Evolutionary conservation across 92 coral and sea anemone species (phyloP).

Genomic region (Palythoa grandis): DNA sequence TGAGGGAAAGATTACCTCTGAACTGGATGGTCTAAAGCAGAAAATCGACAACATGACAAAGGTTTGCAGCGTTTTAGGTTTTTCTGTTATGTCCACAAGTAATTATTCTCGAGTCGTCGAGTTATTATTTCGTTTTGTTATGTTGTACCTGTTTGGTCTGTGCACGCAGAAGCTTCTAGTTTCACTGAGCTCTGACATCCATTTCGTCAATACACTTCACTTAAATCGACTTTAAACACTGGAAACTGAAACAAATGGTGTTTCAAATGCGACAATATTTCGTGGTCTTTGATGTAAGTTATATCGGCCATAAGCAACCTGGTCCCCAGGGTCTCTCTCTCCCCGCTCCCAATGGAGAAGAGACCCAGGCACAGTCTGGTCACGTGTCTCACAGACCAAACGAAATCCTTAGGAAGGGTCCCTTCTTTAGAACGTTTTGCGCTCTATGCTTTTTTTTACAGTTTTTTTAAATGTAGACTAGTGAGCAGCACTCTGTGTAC

Average conservation of each 20-base stretch:
- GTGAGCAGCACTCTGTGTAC: too few species aligned
- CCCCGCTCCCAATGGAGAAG: too few species aligned
- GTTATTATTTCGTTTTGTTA: not conserved
- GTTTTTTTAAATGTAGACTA: too few species aligned
- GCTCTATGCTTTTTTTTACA: too few species aligned
- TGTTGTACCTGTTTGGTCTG: not conserved
- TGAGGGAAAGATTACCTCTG: constrained; percentile 88
- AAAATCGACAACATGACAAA: constrained; percentile 78
- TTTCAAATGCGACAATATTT: not conserved
- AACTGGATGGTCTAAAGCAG: constrained; percentile 83
- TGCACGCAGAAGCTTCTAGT: too few species aligned
- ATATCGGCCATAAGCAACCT: not conserved
- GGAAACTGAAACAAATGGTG: too few species aligned
- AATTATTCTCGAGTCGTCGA: not conserved
- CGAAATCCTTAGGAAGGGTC: too few species aligned
- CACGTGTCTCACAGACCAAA: too few species aligned
- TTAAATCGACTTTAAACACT: not conserved
- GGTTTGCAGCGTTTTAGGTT: constrained; percentile 43
- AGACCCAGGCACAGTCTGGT: too few species aligned
- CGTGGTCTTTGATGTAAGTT: not conserved
- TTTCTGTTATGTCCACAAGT: not conserved
- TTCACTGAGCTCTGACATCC: not conserved
- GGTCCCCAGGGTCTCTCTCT: too few species aligned
- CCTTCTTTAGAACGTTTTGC: too few species aligned
- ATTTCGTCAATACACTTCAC: not conserved